Conservation (phyloP, 2,113 vertebrate genomes). For the Actinemys pallida region DNA sequence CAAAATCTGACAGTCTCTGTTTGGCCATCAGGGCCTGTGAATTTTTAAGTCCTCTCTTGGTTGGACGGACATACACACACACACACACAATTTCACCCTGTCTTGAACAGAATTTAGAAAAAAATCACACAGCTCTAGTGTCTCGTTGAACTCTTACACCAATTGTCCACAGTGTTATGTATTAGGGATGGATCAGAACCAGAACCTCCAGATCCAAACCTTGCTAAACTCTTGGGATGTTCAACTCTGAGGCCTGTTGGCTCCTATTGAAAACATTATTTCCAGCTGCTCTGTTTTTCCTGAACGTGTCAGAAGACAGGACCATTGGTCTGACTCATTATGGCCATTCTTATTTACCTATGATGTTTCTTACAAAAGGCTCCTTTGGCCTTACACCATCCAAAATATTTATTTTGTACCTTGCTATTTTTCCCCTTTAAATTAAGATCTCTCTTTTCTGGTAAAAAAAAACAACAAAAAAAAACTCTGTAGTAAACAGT, state of each 20-base stretch:
- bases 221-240: background rate
- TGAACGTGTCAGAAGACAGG: background rate
- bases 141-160: background rate
- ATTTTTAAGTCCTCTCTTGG: background rate
- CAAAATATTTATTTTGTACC: background rate
- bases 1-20: background rate
- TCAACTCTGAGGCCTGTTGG: background rate
- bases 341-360: too few species aligned
- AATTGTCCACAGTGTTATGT: background rate
- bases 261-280: background rate
- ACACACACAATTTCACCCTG: background rate
- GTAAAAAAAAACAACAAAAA: background rate
- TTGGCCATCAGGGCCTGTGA: background rate
- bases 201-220: background rate
- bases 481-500: background rate
- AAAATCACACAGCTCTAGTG: background rate
- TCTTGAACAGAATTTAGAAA: background rate
- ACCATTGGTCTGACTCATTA: too few species aligned
- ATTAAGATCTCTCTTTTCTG: background rate
- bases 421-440: background rate
- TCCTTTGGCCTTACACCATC: background rate
- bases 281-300: background rate
- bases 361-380: background rate
- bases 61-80: background rate
- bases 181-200: background rate